phyloP scores from a whole-genome alignment of 2,113 vertebrate genomes.

The Echinops telfairi region DNA sequence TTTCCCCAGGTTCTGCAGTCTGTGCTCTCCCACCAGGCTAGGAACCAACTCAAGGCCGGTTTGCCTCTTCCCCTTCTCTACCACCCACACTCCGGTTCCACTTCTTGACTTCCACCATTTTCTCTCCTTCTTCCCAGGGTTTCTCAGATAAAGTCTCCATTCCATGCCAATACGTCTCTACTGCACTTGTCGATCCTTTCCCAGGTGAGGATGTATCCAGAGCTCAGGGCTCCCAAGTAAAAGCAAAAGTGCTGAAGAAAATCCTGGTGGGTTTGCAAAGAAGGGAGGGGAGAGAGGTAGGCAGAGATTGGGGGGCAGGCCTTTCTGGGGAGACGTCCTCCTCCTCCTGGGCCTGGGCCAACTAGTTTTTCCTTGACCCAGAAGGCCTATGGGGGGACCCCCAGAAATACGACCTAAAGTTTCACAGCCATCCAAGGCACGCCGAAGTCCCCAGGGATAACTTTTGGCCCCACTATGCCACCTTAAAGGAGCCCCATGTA shows the following conservation, averaged over 20 bases:
- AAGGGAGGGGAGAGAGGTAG: neutral
- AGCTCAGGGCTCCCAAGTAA: neutral
- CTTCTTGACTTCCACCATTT: neutral
- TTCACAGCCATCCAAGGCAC: neutral
- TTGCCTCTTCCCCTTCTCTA: neutral
- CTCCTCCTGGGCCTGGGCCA: neutral
- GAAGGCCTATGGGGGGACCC: neutral
- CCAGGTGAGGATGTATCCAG: neutral
- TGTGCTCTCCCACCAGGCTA: neutral
- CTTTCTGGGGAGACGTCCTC: neutral
- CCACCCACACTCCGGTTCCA: neutral
- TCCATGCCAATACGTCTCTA: neutral
- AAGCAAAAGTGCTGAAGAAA: constrained; percentile 8
- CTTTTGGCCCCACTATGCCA: neutral
- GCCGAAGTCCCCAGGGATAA: neutral
- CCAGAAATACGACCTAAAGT: neutral
- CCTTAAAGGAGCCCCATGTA: neutral
- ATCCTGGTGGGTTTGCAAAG: neutral
- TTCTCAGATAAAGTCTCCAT: neutral
- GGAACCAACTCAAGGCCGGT: neutral
- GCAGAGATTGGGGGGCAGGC: neutral
- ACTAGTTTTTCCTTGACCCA: neutral
- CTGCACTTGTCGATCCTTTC: neutral
- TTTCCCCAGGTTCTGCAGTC: neutral
- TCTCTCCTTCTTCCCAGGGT: neutral